Base-by-base conservation (phyloP, 2,113 vertebrate species). In the Sclerurus mexicanus region DNA sequence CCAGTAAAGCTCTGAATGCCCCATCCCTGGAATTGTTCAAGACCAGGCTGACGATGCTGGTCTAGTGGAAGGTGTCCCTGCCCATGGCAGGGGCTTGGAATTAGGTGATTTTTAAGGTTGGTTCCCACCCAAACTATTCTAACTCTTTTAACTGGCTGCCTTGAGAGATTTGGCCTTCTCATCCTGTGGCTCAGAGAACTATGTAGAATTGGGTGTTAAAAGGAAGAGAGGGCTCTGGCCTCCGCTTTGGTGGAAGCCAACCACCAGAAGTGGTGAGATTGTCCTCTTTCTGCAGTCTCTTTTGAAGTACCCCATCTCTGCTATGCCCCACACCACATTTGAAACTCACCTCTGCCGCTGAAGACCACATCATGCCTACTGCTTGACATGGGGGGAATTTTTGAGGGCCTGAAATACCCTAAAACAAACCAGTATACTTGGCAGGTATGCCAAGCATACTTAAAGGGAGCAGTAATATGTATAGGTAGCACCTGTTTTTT, bases 291-390 rank as follows among this genome's bases (percentile, higher is more conserved):
- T 11, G 3, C 35, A 22, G 28, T 15, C 19, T 8, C 11, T 10
- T 5, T 27, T 27, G 20, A 4, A 4, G 2, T 22, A 3, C 8
- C 6, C 11, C 20, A 11, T 31, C 35, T 37, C 47, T 21, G 47
- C 53, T 6, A 0, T 10, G 18, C 7, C 30, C 66, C 3, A 4
- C 20, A 4, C 40, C 2, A 1, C 7, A 1, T 12, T 4, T 15
- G 49, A 19, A 33, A 23, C 8, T 40, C 35, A 4, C 5, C 42
- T 49, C 39, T 24, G 44, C 27, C n/a, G 53, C 53, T 50, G 59
- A 37, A 74, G 25, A 9, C 35, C 8, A 2, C 14, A 0, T 18
- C 5, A 2, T 56, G 15, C 69, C 37, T 14, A 18, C 30, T 50
- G 37, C 46, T 47, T 28, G 8, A 28, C 20, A 5, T 11, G 33